These are phyloP conservation scores for Parauchenoglanis ngamensis DNA, from an alignment of 2,797 vertebrate genomes.

Conservation along the genomic window DNA sequence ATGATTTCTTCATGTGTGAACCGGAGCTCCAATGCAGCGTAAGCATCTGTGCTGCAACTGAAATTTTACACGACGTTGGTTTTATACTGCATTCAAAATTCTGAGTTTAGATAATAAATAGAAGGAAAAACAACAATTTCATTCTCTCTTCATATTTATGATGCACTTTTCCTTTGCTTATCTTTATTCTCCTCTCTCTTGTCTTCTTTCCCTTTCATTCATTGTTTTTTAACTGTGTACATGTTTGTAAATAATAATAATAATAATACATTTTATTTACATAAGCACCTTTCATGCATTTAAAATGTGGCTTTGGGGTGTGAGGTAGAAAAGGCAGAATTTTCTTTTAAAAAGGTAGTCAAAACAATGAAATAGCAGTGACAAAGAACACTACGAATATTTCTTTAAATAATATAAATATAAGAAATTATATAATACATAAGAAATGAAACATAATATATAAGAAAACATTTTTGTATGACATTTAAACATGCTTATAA, in stretches of 20 bases:
- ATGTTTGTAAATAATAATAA: too few relatives aligned
- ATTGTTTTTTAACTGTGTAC: background rate
- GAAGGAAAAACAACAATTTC: background rate
- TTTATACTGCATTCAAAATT: background rate
- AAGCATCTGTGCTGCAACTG: background rate
- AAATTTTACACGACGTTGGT: background rate
- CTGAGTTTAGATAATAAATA: background rate
- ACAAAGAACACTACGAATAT: background rate
- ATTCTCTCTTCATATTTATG: background rate
- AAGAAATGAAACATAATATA: background rate
- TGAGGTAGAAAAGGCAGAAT: background rate
- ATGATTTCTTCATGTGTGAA: slow-evolving; percentile 5
- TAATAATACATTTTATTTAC: background rate
- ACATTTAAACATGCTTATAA: background rate
- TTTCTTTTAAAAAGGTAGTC: background rate
- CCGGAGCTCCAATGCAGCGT: background rate
- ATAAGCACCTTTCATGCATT: background rate
- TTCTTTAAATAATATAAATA: background rate
- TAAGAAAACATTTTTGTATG: too few relatives aligned
- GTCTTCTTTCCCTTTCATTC: too few relatives aligned
- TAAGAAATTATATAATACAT: too few relatives aligned
- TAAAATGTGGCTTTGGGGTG: background rate
- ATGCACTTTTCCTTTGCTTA: background rate
- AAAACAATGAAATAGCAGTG: background rate
- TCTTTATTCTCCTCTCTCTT: background rate